phyloP scores from a whole-genome alignment of 1,140 invertebrate species.

The Trachymyrmex septentrionalis region DNA sequence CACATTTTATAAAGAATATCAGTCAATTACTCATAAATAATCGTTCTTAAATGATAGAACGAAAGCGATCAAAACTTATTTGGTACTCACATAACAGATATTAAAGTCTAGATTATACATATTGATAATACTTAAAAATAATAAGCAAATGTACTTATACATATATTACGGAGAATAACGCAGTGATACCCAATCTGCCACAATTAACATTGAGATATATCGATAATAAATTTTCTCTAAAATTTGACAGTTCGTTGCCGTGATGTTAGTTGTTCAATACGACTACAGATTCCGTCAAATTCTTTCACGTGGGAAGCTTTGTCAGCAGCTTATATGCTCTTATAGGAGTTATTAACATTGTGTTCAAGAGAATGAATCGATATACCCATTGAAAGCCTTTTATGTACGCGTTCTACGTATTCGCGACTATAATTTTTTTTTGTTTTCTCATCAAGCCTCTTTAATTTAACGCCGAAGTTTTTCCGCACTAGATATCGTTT shows the following conservation, averaged over 20 bases:
- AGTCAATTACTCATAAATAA: background rate
- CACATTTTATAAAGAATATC: constrained; percentile 16
- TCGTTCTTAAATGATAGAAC: background rate
- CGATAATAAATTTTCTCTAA: constrained; percentile 79
- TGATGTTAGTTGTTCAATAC: constrained; percentile 40
- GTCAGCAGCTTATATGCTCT: constrained; percentile 79
- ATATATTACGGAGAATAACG: constrained; percentile 43
- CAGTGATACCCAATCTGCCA: constrained; percentile 78
- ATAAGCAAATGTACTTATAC: constrained; percentile 58
- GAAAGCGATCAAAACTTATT: constrained; percentile 12
- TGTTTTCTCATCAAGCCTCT: constrained; percentile 66
- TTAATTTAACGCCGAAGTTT: constrained; percentile 77
- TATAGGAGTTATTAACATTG: constrained; percentile 79
- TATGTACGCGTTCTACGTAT: constrained; percentile 77
- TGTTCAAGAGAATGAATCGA: constrained; percentile 82
- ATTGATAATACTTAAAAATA: constrained; percentile 62
- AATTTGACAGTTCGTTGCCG: constrained; percentile 65
- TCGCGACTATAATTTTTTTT: constrained; percentile 72
- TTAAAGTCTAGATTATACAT: constrained; percentile 55
- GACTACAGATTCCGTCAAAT: constrained; percentile 64
- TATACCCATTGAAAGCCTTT: constrained; percentile 74
- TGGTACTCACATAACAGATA: constrained; percentile 25
- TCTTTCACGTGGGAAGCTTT: constrained; percentile 79
- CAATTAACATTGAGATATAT: constrained; percentile 81
- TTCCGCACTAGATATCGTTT: background rate